Conservation (phyloP, 2,888 invertebrate species). For the Oscheius sp. region DNA sequence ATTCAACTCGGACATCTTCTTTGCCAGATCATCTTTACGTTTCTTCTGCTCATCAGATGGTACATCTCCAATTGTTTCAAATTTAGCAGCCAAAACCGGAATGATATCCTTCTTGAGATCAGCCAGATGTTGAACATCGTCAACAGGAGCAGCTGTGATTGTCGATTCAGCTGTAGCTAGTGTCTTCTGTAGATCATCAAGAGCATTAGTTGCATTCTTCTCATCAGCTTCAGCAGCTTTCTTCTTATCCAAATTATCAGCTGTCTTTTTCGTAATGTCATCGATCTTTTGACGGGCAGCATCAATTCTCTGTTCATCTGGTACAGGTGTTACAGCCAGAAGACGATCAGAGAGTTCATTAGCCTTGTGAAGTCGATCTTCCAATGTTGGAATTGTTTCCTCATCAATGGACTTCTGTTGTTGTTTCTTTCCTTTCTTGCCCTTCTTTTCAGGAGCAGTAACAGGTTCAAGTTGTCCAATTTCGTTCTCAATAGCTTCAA, state of each 20-base stretch:
- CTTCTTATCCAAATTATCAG: slow-evolving; percentile 33
- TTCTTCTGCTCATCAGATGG: slow-evolving; percentile 38
- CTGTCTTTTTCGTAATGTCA: slow-evolving; percentile 31
- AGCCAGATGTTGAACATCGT: slow-evolving; percentile 27
- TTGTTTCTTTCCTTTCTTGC: slow-evolving; percentile 28
- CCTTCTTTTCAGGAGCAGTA: slow-evolving; percentile 29
- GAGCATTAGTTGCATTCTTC: slow-evolving; percentile 35
- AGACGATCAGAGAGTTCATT: slow-evolving; percentile 13
- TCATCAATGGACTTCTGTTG: background rate
- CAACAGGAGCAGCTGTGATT: slow-evolving; percentile 29
- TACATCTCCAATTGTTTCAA: slow-evolving; percentile 30
- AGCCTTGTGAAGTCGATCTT: slow-evolving; percentile 14
- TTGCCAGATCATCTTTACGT: slow-evolving; percentile 30
- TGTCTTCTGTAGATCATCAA: slow-evolving; percentile 40
- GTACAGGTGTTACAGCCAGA: background rate
- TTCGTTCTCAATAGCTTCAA: slow-evolving; percentile 32
- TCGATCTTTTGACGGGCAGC: slow-evolving; percentile 10
- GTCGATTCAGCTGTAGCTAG: slow-evolving; percentile 39
- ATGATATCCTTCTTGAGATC: slow-evolving; percentile 31
- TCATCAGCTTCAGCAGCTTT: slow-evolving; percentile 6
- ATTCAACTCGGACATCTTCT: slow-evolving; percentile 32
- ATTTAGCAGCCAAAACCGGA: slow-evolving; percentile 26
- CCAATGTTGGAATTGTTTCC: slow-evolving; percentile 9
- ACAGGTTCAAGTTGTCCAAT: slow-evolving; percentile 35
- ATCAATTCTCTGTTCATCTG: slow-evolving; percentile 8